A percentile compares a stretch with the other conserved stretches of the same genome.
These are phyloP conservation scores for Pocillopora verrucosa DNA, from an alignment of 64 coral and sea anemone genomes.

Conservation along the genomic window DNA sequence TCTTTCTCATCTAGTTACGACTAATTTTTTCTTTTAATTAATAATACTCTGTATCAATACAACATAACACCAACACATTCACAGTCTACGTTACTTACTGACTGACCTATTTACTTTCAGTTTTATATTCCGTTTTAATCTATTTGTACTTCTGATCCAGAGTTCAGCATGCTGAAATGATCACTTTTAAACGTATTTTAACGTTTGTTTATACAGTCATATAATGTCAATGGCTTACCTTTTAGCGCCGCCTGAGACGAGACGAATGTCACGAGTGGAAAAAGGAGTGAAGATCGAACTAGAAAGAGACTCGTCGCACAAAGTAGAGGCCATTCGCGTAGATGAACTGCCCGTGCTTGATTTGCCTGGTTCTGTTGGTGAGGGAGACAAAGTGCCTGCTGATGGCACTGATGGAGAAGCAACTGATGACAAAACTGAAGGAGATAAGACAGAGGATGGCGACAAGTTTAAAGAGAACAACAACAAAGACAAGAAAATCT, in stretches of 20 bases:
- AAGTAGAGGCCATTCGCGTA: slow-evolving; percentile 41
- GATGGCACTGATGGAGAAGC: slow-evolving; percentile 60
- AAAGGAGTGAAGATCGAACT: slow-evolving; percentile 47
- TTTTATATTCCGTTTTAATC: too few relatives aligned
- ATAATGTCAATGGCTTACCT: not conserved
- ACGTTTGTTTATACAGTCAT: not conserved
- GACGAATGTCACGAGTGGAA: slow-evolving; percentile 73
- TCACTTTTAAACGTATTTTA: too few relatives aligned
- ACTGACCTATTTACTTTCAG: too few relatives aligned
- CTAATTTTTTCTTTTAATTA: not conserved
- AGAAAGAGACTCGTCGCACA: slow-evolving; percentile 34
- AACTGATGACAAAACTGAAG: slow-evolving; percentile 73
- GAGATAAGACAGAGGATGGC: slow-evolving; percentile 64
- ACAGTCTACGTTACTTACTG: too few relatives aligned
- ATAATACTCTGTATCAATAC: too few relatives aligned
- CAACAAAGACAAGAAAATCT: slow-evolving; percentile 85
- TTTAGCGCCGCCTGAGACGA: slow-evolving; percentile 58
- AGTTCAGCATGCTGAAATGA: too few relatives aligned
- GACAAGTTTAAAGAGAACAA: slow-evolving; percentile 60
- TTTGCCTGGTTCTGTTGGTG: slow-evolving; percentile 28
- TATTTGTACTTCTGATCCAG: too few relatives aligned
- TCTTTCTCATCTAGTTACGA: not conserved
- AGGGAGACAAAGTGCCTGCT: slow-evolving; percentile 55
- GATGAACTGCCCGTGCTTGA: slow-evolving; percentile 33
- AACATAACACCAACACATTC: too few relatives aligned